Percentiles rank a stretch among this genome's conserved stretches.
Conservation (phyloP, 2,113 vertebrate species). For the Dermatemys mawii region DNA sequence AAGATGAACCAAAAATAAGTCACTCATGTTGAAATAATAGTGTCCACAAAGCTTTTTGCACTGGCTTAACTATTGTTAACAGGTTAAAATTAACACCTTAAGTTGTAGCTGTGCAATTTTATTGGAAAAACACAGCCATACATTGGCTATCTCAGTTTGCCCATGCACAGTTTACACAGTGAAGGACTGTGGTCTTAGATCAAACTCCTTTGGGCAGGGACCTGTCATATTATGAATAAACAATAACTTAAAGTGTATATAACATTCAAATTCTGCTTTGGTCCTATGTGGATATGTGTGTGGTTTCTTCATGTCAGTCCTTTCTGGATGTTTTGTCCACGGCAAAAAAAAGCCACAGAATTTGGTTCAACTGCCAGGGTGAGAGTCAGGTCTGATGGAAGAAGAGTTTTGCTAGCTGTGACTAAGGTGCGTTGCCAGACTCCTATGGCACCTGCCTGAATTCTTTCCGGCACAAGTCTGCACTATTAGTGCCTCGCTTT, state of each 20-base stretch:
- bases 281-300: neutral
- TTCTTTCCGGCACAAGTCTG: neutral
- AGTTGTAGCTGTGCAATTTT: neutral
- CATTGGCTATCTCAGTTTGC: neutral
- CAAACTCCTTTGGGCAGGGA: neutral
- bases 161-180: neutral
- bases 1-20: neutral
- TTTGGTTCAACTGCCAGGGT: neutral
- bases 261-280: neutral
- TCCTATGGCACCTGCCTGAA: neutral
- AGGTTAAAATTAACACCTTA: neutral
- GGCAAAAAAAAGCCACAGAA: neutral
- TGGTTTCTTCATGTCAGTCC: neutral
- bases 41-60: neutral
- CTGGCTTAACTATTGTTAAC: neutral
- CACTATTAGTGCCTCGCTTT: neutral
- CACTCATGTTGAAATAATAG: neutral
- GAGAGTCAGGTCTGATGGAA: neutral
- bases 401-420: neutral
- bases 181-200: neutral
- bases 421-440: neutral
- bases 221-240: neutral
- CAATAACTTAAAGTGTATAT: neutral
- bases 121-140: neutral
- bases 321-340: neutral